These are phyloP conservation scores for Aphelenchoides avenae DNA, from an alignment of 1,140 invertebrate genomes.

Conservation along the genomic window DNA sequence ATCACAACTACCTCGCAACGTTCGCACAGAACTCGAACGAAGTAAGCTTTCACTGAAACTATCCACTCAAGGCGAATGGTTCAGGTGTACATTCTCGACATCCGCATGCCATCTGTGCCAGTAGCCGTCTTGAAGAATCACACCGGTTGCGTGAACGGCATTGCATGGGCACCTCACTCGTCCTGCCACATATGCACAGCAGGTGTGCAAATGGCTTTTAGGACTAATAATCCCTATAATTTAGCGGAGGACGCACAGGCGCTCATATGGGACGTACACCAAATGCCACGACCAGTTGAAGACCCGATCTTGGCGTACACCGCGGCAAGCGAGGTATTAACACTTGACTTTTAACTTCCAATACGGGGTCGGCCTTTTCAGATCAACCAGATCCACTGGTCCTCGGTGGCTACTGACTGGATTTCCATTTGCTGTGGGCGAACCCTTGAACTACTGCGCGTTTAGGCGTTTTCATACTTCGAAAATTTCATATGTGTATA, in stretches of 20 bases:
- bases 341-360: not conserved
- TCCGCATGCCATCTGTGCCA: conserved; percentile 92
- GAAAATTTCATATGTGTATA: too few relatives aligned
- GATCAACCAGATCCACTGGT: conserved; percentile 99
- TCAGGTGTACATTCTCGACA: conserved; percentile 88
- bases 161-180: conserved; percentile 97
- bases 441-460: conserved; percentile 90
- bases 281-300: conserved; percentile 44
- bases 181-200: conserved; percentile 66
- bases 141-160: conserved; percentile 93
- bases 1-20: conserved; percentile 96
- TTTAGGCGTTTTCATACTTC: too few relatives aligned
- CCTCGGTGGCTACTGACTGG: conserved; percentile 98
- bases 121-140: conserved; percentile 96
- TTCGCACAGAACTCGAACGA: conserved; percentile 98
- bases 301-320: conserved; percentile 93
- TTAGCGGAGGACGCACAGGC: conserved; percentile 80
- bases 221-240: conserved; percentile 16
- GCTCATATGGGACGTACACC: conserved; percentile 91
- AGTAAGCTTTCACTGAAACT: conserved; percentile 61
- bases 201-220: conserved; percentile 10
- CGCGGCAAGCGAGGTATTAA: conserved; percentile 78
- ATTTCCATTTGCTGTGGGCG: conserved; percentile 99
- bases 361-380: not conserved
- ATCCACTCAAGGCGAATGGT: conserved; percentile 16